Evolutionary conservation across 2,113 vertebrate species (phyloP), one percentile per base, ranked within the genome.

Genomic region (Microtus richardsoni): DNA sequence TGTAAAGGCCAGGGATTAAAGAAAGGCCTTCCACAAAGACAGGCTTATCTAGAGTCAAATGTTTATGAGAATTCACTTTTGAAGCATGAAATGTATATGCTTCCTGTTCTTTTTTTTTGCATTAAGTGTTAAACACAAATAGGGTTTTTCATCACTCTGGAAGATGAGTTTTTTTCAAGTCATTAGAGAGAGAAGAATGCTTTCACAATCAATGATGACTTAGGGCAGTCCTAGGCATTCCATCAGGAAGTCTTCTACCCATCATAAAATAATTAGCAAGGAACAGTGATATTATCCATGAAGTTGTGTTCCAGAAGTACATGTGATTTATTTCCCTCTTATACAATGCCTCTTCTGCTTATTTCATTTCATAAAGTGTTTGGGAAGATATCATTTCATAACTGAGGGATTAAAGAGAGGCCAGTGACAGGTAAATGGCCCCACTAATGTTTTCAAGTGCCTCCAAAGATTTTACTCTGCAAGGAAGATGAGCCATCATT

Each of bases 231-330:
- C 52, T 30, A 21, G 1, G 24, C 39, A 39, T 66, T 95, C 91
- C 87, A 68, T 78, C 93, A 91, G 17, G 88, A 91, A 96, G 60
- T 36, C 84, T 94, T 96, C 93, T 96, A 78, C 19, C 83, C 68
- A 87, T 39, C 78, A 88, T 74, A 97, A 96, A 89, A 22, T 78
- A 96, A 97, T 96, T 93, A 97, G 89, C 49, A 88, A 11, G n/a
- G 2, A 89, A 4, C 90, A 94, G 68, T 11, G 11, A 73, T 80
- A 41, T 5, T 88, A 91, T 82, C 91, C 36, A 77, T 66, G n/a
- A 74, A 54, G 49, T 58, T 79, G n/a, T 82, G 49, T 91, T 89
- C 94, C 75, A 10, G 80, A 78, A 77, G 78, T 1, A 17, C 0
- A 1, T 16, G 28, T 93, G 85, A 93, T 91, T 91, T 64, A 87